Evolutionary conservation across 1,140 invertebrate genomes (phyloP), one percentile per base, ranked within the genome.

Genomic region (Procambarus virginalis): DNA sequence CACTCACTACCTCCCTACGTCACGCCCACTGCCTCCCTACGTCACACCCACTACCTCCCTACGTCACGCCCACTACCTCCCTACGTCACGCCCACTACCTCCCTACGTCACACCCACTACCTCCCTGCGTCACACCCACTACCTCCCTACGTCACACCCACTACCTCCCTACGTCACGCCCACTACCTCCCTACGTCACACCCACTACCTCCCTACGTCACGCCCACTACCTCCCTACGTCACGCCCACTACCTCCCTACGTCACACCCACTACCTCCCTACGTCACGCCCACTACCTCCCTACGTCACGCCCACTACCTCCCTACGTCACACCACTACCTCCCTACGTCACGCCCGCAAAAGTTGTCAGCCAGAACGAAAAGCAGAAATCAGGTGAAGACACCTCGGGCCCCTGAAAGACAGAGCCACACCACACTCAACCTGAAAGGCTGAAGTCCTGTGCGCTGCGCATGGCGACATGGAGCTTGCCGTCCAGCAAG

Each of bases 331-430:
- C 34, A 34, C 34, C 34, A 34, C 78, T n/a, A 58, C 55, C 78
- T n/a, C 12, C 60, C 79, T 45, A 49, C 51, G 45, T 81, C 79
- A 81, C 79, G 79, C 4, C 79, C 79, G 14, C 46, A 46, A 81
- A 60, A 81, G 45, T 81, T 81, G 79, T 81, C 79, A 81, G 51
- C 79, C 55, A 60, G 79, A 81, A 60, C 51, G 79, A 81, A 81
- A 60, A 58, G 55, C 79, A 81, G 51, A n/a, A 51, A 81, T 81
- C 79, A 81, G 79, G 79, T 81, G 79, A 81, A 81, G 79, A 81
- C 79, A 60, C 79, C 4, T 20, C 60, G 20, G 60, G 3, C 0
- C 12, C 1, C 20, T 5, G 10, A 17, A 12, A 73, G 68, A 73
- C 22, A 73, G 20, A 20, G 68, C n/a, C 20, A 73, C 34, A n/a